phyloP scores from a whole-genome alignment of 2,888 invertebrate genomes.

The Drosophila pseudotalamancana region DNA sequence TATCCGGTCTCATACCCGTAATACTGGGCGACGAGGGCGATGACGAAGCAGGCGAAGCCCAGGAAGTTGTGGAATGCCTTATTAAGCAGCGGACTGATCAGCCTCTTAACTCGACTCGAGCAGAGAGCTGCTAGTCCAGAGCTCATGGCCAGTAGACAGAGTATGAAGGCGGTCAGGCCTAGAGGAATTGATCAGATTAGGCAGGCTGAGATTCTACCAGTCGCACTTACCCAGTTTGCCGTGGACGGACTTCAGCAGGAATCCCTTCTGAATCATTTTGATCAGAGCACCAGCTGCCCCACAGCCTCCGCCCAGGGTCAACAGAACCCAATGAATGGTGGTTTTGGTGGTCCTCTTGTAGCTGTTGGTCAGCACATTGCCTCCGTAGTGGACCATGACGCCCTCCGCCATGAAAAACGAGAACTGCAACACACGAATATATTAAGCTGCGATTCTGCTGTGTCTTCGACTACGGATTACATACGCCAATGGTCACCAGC shows the following conservation, averaged over 20 bases:
- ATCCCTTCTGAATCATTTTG: slow-evolving; percentile 77
- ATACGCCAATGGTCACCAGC: slow-evolving; percentile 82
- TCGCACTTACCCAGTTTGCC: slow-evolving; percentile 75
- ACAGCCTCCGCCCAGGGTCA: slow-evolving; percentile 77
- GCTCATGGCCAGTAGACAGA: slow-evolving; percentile 76
- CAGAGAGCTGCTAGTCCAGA: slow-evolving; percentile 78
- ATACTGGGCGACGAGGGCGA: slow-evolving; percentile 79
- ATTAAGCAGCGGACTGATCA: slow-evolving; percentile 76
- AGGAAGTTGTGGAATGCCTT: slow-evolving; percentile 81
- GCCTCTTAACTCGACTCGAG: slow-evolving; percentile 68
- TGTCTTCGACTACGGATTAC: slow-evolving; percentile 19
- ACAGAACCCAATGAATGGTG: slow-evolving; percentile 82
- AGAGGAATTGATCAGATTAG: neutral
- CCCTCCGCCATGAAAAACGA: slow-evolving; percentile 82
- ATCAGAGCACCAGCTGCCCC: slow-evolving; percentile 79
- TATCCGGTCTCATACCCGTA: slow-evolving; percentile 82
- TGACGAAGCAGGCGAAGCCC: slow-evolving; percentile 77
- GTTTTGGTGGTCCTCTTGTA: slow-evolving; percentile 79
- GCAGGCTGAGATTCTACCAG: neutral
- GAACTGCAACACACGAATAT: slow-evolving; percentile 64
- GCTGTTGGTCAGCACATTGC: slow-evolving; percentile 73
- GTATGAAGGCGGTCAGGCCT: slow-evolving; percentile 81
- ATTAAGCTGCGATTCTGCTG: neutral
- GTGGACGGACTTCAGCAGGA: slow-evolving; percentile 70
- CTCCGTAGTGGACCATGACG: slow-evolving; percentile 80